Evolutionary conservation across 2,888 invertebrate genomes (phyloP).

Genomic region (Nymphalis polychloros): DNA sequence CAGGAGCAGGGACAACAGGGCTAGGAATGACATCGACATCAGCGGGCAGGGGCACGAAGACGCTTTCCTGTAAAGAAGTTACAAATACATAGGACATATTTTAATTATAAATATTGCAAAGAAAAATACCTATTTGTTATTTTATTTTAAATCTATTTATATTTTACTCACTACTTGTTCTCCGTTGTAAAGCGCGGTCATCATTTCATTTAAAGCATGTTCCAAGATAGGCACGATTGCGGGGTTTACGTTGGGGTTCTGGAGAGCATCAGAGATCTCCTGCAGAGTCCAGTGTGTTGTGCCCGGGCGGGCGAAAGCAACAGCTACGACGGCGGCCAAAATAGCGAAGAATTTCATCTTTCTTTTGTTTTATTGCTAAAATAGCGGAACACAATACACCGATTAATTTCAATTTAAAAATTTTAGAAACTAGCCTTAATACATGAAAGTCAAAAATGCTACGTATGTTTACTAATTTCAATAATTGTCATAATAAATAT

Average conservation of each 20-base stretch:
- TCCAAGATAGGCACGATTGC: slow-evolving; percentile 53
- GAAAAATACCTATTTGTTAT: no score
- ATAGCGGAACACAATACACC: neutral
- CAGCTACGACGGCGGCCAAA: slow-evolving; percentile 56
- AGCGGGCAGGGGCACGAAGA: slow-evolving; percentile 47
- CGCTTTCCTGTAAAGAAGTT: slow-evolving; percentile 42
- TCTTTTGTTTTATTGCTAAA: slow-evolving; percentile 26
- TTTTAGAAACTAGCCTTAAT: no score
- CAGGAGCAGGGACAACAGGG: slow-evolving; percentile 31
- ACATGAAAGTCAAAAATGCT: no score
- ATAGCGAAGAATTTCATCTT: slow-evolving; percentile 65
- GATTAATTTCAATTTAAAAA: no score
- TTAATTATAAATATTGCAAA: no score
- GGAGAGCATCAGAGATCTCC: slow-evolving; percentile 45
- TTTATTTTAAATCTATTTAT: no score
- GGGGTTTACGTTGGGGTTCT: slow-evolving; percentile 52
- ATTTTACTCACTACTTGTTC: slow-evolving; percentile 48
- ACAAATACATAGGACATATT: no score
- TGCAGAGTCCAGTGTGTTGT: slow-evolving; percentile 23
- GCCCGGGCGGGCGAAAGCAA: slow-evolving; percentile 38
- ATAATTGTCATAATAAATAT: no score
- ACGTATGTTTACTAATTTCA: no score
- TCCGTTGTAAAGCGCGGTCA: slow-evolving; percentile 51
- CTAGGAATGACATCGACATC: slow-evolving; percentile 34
- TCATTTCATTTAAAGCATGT: slow-evolving; percentile 54